Evolutionary conservation across 1,140 invertebrate genomes (phyloP), one percentile per base, ranked within the genome.

Genomic region (Anthonomus grandis): DNA sequence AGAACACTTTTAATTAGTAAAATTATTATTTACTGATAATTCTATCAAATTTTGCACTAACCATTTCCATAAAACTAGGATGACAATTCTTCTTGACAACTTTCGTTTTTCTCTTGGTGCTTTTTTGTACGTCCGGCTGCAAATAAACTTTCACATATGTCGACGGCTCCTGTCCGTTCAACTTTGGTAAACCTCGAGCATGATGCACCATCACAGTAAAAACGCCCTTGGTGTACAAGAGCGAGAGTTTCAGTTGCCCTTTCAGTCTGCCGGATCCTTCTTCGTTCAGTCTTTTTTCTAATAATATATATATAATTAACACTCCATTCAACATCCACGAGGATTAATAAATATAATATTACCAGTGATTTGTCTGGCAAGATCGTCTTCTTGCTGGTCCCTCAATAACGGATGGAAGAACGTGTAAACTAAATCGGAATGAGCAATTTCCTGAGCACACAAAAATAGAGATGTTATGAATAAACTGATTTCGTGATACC

Each of bases 61-160:
- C 90, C 89, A 94, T 94, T 83, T 98, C 95, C 92, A 98, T 97
- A 75, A 95, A 98, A 19, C 92, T 95, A 5, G 95, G 95, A 78
- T 97, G 91, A 70, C 89, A 92, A 70, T 90, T 95, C 65, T 88
- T 86, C 62, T 89, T 88, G 1, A 96, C 84, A 17, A 96, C 89
- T 76, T 94, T 93, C 0, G 95, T 98, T 75, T 98, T 98, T 10
- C 92, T 79, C 76, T 98, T 98, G 21, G 95, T 97, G 55, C 81
- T 84, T 77, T 95, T 95, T 55, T 81, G 88, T 68, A 78, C 89
- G 76, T 90, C 95, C 68, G 83, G 90, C 62, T 93, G 84, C 48
- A 98, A 78, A 73, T 98, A 98, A 9, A 91, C 87, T 79, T 97
- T 97, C 22, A 95, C 93, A 68, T 96, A 97, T 2, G 91, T 88